Evolutionary conservation across 2,888 invertebrate genomes (phyloP).

Genomic region (Agrochola lychnidis): DNA sequence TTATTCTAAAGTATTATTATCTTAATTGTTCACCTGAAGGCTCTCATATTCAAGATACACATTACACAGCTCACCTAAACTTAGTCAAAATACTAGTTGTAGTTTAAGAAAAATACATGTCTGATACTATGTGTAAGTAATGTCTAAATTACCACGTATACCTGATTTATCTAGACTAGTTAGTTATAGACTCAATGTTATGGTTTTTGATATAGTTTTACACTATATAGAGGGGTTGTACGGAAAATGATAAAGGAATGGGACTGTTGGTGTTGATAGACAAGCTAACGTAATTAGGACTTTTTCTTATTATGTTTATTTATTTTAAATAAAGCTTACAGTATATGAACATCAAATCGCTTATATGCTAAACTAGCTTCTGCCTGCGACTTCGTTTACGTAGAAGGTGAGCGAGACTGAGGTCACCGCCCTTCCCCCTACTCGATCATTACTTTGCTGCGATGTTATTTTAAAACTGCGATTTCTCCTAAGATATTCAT

Average conservation of each 20-base stretch:
- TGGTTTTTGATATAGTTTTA: constrained; percentile 70
- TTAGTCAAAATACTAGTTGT: constrained; percentile 72
- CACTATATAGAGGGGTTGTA: constrained; percentile 43
- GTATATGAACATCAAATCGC: neutral
- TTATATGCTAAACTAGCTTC: neutral
- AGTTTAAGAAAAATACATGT: constrained; percentile 89
- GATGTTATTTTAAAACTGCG: no score
- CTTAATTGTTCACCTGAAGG: constrained; percentile 6
- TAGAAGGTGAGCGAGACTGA: no score
- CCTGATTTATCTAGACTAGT: constrained; percentile 82
- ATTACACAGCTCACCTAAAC: constrained; percentile 48
- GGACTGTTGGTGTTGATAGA: constrained; percentile 39
- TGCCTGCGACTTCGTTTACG: no score
- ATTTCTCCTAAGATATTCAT: no score
- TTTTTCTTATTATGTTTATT: neutral
- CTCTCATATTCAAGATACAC: constrained; percentile 50
- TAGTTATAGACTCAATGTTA: constrained; percentile 74
- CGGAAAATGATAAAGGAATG: constrained; percentile 4
- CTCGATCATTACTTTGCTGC: no score
- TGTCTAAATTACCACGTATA: constrained; percentile 78
- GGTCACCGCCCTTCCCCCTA: no score
- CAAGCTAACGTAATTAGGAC: neutral
- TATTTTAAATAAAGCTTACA: neutral
- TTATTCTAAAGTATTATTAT: constrained; percentile 19
- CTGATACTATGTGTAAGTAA: constrained; percentile 91